Evolutionary conservation across 1,140 invertebrate species (phyloP).

Genomic region (Drosophila takahashii): DNA sequence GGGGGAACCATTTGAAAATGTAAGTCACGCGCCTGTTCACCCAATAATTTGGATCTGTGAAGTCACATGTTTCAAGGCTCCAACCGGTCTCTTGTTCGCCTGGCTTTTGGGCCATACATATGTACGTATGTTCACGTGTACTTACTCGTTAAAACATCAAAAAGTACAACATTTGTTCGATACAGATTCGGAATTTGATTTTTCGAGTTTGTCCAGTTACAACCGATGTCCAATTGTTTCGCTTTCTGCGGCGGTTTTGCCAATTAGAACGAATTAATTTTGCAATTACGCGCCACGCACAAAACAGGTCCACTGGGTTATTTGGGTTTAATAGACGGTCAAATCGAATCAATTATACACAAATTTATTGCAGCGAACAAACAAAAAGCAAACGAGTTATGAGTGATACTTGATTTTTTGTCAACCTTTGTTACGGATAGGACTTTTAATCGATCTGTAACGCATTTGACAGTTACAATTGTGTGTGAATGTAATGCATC

Average conservation of each 20-base stretch:
- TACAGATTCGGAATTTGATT: conserved; percentile 21
- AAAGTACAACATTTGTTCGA: conserved; percentile 20
- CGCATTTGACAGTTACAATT: conserved; percentile 11
- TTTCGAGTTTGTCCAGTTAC: conserved; percentile 38
- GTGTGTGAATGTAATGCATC: conserved; percentile 9
- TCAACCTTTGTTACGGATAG: conserved; percentile 31
- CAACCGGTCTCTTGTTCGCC: conserved; percentile 26
- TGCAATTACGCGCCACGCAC: conserved; percentile 51
- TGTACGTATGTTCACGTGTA: conserved; percentile 20
- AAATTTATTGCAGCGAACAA: conserved; percentile 27
- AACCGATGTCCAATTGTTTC: conserved; percentile 22
- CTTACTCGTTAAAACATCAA: conserved; percentile 3
- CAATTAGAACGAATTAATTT: conserved; percentile 62
- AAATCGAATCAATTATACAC: conserved; percentile 35
- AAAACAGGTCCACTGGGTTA: conserved; percentile 44
- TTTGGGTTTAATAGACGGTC: conserved; percentile 37
- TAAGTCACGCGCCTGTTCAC: conserved; percentile 36
- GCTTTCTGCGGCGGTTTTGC: conserved; percentile 42
- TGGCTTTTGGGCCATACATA: background rate
- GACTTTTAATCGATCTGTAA: conserved; percentile 11
- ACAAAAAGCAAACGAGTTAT: conserved; percentile 32
- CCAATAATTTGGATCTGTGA: conserved; percentile 30
- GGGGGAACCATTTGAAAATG: conserved; percentile 28
- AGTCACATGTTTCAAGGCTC: conserved; percentile 43
- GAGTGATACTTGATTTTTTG: conserved; percentile 40